Conservation (phyloP, 2,113 vertebrate species). For the Salvelinus sp. region DNA sequence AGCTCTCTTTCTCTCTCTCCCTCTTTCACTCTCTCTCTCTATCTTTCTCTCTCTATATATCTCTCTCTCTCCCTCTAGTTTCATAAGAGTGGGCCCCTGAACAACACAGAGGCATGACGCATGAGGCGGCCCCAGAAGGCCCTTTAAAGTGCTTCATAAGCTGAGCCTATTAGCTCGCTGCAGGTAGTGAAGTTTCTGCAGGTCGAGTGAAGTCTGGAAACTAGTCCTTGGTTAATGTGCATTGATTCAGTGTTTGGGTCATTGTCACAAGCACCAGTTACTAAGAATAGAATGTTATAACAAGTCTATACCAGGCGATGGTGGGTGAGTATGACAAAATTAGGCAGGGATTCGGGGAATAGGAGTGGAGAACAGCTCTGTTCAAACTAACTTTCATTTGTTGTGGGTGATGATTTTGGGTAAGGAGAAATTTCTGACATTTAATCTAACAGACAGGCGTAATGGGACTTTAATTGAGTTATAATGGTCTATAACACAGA, state of each 20-base stretch:
- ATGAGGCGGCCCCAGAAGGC: not conserved
- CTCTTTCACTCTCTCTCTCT: too few relatives aligned
- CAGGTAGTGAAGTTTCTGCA: not conserved
- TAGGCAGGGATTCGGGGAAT: not conserved
- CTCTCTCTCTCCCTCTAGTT: not conserved
- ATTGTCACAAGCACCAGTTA: not conserved
- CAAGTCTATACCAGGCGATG: not conserved
- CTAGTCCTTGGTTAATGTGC: not conserved
- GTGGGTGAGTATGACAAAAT: not conserved
- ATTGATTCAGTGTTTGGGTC: not conserved
- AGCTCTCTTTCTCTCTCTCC: not conserved
- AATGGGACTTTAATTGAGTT: not conserved
- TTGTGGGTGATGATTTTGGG: not conserved
- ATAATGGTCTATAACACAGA: not conserved
- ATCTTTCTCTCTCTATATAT: too few relatives aligned
- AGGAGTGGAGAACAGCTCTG: not conserved
- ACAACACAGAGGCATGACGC: not conserved
- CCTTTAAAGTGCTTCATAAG: constrained; percentile 12
- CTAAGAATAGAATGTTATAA: not conserved
- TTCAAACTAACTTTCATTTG: not conserved
- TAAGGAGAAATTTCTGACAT: not conserved
- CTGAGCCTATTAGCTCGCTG: not conserved
- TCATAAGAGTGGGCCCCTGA: not conserved
- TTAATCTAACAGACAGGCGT: not conserved
- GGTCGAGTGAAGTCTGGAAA: not conserved